phyloP scores from a whole-genome alignment of 2,113 vertebrate genomes.

The Catharus minimus region DNA sequence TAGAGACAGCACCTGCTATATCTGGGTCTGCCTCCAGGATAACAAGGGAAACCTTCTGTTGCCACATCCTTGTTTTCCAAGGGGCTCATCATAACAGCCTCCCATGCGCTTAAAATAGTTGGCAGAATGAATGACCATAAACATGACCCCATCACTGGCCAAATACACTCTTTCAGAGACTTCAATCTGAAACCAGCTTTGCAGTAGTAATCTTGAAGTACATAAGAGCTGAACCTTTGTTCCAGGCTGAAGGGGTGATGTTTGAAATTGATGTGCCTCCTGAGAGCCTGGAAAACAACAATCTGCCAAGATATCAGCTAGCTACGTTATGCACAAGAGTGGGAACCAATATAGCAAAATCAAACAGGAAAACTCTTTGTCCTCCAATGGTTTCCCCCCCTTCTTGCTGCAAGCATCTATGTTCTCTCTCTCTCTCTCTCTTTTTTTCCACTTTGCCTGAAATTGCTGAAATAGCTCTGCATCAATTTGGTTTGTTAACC shows the following conservation, averaged over 20 bases:
- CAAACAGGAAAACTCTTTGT: not conserved
- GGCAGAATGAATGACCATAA: not conserved
- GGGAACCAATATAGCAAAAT: not conserved
- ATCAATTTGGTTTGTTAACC: not conserved
- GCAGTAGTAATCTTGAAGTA: not conserved
- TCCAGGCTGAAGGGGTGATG: not conserved
- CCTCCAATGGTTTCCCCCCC: not conserved
- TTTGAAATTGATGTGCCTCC: not conserved
- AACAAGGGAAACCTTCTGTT: not conserved
- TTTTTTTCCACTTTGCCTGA: not conserved
- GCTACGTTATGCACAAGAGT: not conserved
- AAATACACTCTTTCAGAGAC: not conserved
- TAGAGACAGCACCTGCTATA: not conserved
- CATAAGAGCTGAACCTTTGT: not conserved
- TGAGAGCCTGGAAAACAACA: not conserved
- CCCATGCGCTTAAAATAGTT: not conserved
- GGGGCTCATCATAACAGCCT: not conserved
- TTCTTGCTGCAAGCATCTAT: not conserved
- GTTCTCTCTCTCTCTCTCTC: not conserved
- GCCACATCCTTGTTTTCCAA: not conserved
- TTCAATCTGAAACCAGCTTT: not conserved
- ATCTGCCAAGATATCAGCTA: not conserved
- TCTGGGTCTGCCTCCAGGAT: not conserved
- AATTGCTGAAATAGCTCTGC: not conserved
- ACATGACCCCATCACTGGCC: not conserved